phyloP scores from a whole-genome alignment of 2,888 invertebrate genomes.

The Thymelicus acteon region DNA sequence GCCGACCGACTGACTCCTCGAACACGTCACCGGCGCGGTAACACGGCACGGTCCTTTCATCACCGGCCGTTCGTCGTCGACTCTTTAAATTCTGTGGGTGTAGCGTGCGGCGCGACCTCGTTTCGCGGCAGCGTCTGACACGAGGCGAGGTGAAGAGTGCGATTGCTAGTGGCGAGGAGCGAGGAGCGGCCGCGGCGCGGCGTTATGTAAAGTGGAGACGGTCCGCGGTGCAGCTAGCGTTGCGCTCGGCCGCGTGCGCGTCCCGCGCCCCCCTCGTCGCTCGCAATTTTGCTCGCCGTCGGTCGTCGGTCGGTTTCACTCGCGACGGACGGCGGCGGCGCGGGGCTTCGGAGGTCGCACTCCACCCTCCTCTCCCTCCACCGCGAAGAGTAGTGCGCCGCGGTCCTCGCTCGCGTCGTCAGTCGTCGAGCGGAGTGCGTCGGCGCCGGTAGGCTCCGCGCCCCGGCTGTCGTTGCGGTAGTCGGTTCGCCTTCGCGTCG shows the following conservation, averaged over 20 bases:
- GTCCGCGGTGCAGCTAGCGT: slow-evolving; percentile 70
- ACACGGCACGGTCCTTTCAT: slow-evolving; percentile 74
- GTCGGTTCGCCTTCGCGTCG: slow-evolving; percentile 42
- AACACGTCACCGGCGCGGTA: slow-evolving; percentile 77
- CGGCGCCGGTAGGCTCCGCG: slow-evolving; percentile 67
- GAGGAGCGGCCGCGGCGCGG: slow-evolving; percentile 20
- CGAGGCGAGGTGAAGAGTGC: slow-evolving; percentile 72
- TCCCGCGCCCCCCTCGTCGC: slow-evolving; percentile 52
- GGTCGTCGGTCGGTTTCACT: slow-evolving; percentile 67
- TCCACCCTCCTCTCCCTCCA: slow-evolving; percentile 70
- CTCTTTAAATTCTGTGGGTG: slow-evolving; percentile 77
- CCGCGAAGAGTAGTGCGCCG: slow-evolving; percentile 52
- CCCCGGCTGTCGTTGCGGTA: slow-evolving; percentile 45
- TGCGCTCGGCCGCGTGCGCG: slow-evolving; percentile 80
- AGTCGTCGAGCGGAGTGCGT: slow-evolving; percentile 81
- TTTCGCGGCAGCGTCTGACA: slow-evolving; percentile 64
- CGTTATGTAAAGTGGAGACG: slow-evolving; percentile 74
- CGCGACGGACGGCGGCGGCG: slow-evolving; percentile 59
- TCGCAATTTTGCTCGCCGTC: slow-evolving; percentile 65
- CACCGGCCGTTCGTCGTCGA: slow-evolving; percentile 62
- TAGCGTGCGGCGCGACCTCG: slow-evolving; percentile 72
- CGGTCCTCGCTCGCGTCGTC: slow-evolving; percentile 54
- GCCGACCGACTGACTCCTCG: slow-evolving; percentile 72
- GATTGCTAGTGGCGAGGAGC: slow-evolving; percentile 48
- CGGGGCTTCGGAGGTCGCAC: slow-evolving; percentile 76